Base-by-base conservation (phyloP, 2,888 invertebrate species). In the Acronicta alni region DNA sequence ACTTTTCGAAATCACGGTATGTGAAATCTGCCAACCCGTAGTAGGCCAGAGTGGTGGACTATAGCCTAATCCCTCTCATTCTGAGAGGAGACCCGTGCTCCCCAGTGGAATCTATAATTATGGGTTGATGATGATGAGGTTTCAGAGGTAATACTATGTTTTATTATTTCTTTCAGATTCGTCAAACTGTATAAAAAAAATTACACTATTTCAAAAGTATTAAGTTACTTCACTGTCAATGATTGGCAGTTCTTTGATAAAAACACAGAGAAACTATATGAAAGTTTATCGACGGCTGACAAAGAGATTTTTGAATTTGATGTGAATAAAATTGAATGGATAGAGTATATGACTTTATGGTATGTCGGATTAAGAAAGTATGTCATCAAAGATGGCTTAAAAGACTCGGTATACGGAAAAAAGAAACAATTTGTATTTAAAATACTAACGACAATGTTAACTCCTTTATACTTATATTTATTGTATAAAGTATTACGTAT, bases 271-370 rank as follows among this genome's bases (percentile, higher is more conserved):
- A 20, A 49, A 0, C 48, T 85, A 0, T 72, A 65, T 41, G 17
- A 75, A 0, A 63, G 32, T 0, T 23, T 81, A 37, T 72, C 77
- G 0, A 35, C 61, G 0, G 53, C 52, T 7, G 85, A 85, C 58
- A 74, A 65, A 32, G 61, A 48, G 1, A 80, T 85, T 4, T 85
- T 72, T 42, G 72, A 84, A 16, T 84, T 82, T 16, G 79, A 85
- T 43, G 39, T 76, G 0, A 18, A 23, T 0, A 56, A 55, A 7
- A 51, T 83, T 0, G 64, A 83, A 18, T 79, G 77, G 71, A 10
- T 15, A 0, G 76, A 80, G 5, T 71, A 75, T 26, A 30, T 80
- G 35, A 7, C 57, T 0, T 10, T 62, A 0, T 82, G 80, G 82
- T 47, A 52, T 4, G 3, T 84, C 0, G 85, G 85, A 0, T 1